Conservation (phyloP, 1,140 invertebrate genomes). For the Drosophila rufa region DNA sequence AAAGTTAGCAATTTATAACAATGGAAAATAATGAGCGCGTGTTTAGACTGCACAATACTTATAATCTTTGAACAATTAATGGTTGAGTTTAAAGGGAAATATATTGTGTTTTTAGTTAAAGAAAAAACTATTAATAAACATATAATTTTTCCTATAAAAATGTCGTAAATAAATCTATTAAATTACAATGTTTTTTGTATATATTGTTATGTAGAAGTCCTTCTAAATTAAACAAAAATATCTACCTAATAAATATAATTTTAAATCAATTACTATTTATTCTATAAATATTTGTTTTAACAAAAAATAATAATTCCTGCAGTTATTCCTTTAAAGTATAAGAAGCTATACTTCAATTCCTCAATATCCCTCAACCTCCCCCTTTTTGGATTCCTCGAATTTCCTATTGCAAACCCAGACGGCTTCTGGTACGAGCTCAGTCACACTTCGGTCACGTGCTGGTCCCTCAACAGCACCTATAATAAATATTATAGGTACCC, state of each 20-base stretch:
- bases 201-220: too few species aligned
- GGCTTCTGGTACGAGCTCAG: constrained; percentile 6
- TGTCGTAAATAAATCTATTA: too few species aligned
- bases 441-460: constrained; percentile 76
- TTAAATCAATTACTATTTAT: not conserved
- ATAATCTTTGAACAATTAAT: not conserved
- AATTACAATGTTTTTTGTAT: not conserved
- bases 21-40: constrained; percentile 9
- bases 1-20: constrained; percentile 8
- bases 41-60: not conserved
- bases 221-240: not conserved
- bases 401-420: constrained; percentile 6
- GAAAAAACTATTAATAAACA: too few species aligned
- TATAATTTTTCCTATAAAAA: too few species aligned
- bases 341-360: not conserved
- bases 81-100: not conserved
- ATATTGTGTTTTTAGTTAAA: not conserved
- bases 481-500: constrained; percentile 42
- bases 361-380: not conserved
- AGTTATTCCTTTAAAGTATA: not conserved
- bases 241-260: not conserved
- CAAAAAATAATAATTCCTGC: not conserved
- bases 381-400: not conserved
- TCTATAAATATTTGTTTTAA: not conserved
- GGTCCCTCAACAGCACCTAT: constrained; percentile 38